Conservation (phyloP, 2,797 vertebrate genomes). For the Malacoctenus gilli region DNA sequence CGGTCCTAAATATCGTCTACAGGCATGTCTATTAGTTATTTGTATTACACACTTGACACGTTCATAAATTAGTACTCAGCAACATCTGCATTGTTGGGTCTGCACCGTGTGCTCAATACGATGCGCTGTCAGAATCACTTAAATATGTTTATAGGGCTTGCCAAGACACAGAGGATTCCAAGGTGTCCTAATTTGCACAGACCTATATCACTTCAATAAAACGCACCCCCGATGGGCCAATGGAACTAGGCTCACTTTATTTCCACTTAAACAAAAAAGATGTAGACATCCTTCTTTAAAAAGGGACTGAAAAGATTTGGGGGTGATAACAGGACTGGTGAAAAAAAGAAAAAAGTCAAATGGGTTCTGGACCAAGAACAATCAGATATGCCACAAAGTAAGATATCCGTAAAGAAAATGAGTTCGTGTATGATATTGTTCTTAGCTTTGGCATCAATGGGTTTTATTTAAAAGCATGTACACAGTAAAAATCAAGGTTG, state of each 20-base stretch:
- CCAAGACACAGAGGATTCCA: conserved; percentile 2
- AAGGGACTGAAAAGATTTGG: background rate
- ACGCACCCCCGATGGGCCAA: background rate
- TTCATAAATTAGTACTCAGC: conserved; percentile 1
- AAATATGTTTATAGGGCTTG: conserved; percentile 10
- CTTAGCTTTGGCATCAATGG: too few relatives aligned
- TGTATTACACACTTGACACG: conserved; percentile 4
- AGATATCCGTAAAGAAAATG: background rate
- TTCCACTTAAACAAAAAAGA: background rate
- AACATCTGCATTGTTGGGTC: conserved; percentile 2
- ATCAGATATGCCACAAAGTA: background rate
- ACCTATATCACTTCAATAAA: conserved; percentile 10
- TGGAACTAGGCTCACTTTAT: background rate
- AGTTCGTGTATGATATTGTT: too few relatives aligned
- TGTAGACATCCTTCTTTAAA: background rate
- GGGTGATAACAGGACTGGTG: background rate
- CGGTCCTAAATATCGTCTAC: conserved; percentile 12
- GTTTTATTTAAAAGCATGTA: too few relatives aligned
- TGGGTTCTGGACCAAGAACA: background rate
- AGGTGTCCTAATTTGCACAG: conserved; percentile 14
- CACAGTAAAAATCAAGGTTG: too few relatives aligned
- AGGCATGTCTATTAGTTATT: conserved; percentile 12
- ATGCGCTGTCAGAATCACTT: background rate
- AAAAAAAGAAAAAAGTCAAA: background rate
- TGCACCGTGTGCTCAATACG: background rate